Conservation (phyloP, 2,888 invertebrate species). For the Drosophila quasianomalipes region DNA sequence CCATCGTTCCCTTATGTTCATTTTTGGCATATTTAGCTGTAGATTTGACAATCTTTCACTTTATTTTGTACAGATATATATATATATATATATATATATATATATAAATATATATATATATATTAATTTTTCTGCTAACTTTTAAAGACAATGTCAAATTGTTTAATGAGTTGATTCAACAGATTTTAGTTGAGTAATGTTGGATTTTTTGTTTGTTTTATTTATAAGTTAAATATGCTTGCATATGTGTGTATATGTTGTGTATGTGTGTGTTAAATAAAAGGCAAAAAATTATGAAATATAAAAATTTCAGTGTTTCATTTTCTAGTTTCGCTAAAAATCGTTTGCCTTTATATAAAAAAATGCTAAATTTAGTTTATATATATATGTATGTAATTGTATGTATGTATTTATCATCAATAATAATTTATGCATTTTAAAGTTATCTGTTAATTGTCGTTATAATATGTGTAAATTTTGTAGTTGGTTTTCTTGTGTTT, state of each 20-base stretch:
- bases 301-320: constrained; percentile 48
- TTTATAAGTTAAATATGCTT: constrained; percentile 51
- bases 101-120: not conserved
- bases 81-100: constrained; percentile 50
- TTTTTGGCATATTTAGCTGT: constrained; percentile 85
- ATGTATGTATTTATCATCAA: constrained; percentile 45
- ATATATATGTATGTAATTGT: constrained; percentile 25
- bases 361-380: constrained; percentile 54
- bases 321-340: constrained; percentile 68
- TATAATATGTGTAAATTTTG: constrained; percentile 47
- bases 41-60: constrained; percentile 78
- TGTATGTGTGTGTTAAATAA: constrained; percentile 42
- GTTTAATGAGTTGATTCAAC: constrained; percentile 60
- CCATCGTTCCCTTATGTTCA: constrained; percentile 42
- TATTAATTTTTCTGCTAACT: constrained; percentile 21
- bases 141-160: constrained; percentile 58
- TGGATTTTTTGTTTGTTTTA: constrained; percentile 25
- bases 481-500: constrained; percentile 23
- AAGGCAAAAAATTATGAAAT: constrained; percentile 40
- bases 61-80: constrained; percentile 64
- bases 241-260: constrained; percentile 24
- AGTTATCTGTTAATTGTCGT: constrained; percentile 37
- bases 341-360: constrained; percentile 53
- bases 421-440: constrained; percentile 54
- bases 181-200: constrained; percentile 55